A percentile compares a stretch with the other conserved stretches of the same genome.
These are phyloP conservation scores for Ecdyonurus torrentis DNA, from an alignment of 2,888 invertebrate genomes.

Conservation along the genomic window DNA sequence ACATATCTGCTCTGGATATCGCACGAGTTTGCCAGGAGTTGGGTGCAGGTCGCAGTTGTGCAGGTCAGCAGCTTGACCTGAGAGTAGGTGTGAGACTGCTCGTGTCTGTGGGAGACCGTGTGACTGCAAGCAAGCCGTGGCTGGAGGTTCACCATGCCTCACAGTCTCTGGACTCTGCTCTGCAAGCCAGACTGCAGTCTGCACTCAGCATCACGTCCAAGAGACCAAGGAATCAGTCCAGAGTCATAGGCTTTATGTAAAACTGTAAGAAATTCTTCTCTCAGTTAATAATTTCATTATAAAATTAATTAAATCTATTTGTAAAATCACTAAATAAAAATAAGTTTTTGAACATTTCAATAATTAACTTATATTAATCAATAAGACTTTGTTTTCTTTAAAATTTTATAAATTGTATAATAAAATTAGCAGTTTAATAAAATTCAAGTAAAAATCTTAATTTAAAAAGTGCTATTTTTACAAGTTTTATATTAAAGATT, in stretches of 20 bases:
- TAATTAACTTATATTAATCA: no score
- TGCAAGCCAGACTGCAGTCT: constrained; percentile 10
- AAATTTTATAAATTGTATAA: no score
- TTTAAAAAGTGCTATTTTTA: no score
- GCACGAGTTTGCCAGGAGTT: constrained; percentile 25
- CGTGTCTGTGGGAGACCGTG: constrained; percentile 18
- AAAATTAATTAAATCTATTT: no score
- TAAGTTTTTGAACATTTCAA: no score
- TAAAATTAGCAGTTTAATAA: no score
- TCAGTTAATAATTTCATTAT: no score
- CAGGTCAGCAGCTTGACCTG: constrained; percentile 24
- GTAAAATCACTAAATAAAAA: no score
- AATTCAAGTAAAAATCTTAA: no score
- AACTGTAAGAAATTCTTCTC: no score
- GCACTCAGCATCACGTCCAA: constrained; percentile 11
- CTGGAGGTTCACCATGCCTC: constrained; percentile 23
- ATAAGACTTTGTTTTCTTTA: no score
- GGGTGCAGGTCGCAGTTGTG: constrained; percentile 28
- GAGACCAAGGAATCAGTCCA: neutral
- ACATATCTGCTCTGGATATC: constrained; percentile 26
- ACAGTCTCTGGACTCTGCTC: constrained; percentile 10
- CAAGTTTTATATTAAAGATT: no score
- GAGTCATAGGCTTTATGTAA: neutral
- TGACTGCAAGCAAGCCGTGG: constrained; percentile 21
- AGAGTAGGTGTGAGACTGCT: constrained; percentile 28